Evolutionary conservation across 2,888 invertebrate species (phyloP).

Genomic region (Acanthopleura granulata): DNA sequence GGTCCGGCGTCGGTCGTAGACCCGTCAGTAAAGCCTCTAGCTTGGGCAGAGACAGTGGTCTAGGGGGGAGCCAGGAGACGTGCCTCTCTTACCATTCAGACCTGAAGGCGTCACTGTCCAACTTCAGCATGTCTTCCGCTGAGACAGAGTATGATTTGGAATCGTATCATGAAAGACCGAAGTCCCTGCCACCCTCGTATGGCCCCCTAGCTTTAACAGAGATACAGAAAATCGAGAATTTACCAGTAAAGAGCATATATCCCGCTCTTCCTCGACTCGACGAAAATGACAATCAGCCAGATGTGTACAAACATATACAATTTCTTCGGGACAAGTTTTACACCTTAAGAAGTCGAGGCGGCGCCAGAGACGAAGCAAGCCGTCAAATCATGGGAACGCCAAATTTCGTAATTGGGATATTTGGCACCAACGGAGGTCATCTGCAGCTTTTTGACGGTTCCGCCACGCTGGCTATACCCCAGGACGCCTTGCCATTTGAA

Average conservation of each 20-base stretch:
- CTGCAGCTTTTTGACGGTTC: slow-evolving; percentile 15
- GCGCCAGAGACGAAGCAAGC: background rate
- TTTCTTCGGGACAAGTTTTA: background rate
- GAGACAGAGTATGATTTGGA: background rate
- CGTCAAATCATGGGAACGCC: background rate
- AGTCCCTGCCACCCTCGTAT: background rate
- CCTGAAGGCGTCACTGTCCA: background rate
- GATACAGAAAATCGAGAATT: background rate
- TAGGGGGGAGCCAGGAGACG: slow-evolving; percentile 13
- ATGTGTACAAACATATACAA: slow-evolving; percentile 3
- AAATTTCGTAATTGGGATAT: slow-evolving; percentile 11
- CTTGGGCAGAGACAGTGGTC: slow-evolving; percentile 15
- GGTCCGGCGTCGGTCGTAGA: background rate
- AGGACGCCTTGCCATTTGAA: background rate
- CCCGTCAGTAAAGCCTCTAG: slow-evolving; percentile 11
- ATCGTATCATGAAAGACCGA: background rate
- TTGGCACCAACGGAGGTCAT: slow-evolving; percentile 1
- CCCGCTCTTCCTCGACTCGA: background rate
- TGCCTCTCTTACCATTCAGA: background rate
- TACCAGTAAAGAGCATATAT: background rate
- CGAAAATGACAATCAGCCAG: slow-evolving; percentile 9
- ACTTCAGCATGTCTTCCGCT: background rate
- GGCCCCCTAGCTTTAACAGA: background rate
- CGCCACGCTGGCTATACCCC: background rate
- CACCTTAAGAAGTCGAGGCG: background rate